These are phyloP conservation scores for Xestia xanthographa DNA, from an alignment of 2,888 invertebrate species.

Conservation along the genomic window DNA sequence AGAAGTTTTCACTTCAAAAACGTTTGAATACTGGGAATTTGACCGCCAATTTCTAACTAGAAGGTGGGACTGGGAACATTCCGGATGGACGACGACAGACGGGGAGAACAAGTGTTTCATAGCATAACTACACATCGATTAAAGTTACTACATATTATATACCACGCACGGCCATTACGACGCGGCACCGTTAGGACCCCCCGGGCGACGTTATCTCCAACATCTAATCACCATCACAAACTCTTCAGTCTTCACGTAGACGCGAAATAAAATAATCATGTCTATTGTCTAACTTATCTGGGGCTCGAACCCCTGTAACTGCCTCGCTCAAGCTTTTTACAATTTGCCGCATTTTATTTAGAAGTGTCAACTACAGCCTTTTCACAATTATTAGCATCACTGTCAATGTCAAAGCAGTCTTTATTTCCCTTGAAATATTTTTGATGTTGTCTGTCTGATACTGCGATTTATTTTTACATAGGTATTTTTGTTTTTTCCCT, in stretches of 20 bases:
- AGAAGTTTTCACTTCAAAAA: too few relatives aligned
- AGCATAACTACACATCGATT: not conserved
- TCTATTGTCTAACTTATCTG: not conserved
- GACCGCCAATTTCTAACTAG: too few relatives aligned
- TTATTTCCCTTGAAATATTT: too few relatives aligned
- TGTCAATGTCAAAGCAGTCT: too few relatives aligned
- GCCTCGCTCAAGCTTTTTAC: not conserved
- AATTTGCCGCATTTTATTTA: not conserved
- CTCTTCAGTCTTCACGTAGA: not conserved
- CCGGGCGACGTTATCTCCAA: not conserved
- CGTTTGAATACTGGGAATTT: too few relatives aligned
- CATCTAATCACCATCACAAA: not conserved
- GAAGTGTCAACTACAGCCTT: not conserved
- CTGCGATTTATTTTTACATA: too few relatives aligned
- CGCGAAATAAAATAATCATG: not conserved
- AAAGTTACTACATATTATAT: not conserved
- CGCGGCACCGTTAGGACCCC: not conserved
- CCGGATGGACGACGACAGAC: too few relatives aligned
- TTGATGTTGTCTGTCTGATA: too few relatives aligned
- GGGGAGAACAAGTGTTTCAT: too few relatives aligned
- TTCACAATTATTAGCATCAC: too few relatives aligned
- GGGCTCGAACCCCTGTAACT: not conserved
- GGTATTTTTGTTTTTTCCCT: too few relatives aligned
- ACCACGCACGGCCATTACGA: not conserved
- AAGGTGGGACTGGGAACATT: too few relatives aligned